phyloP scores from a whole-genome alignment of 2,113 vertebrate species.

The Chiloscyllium plagiosum region DNA sequence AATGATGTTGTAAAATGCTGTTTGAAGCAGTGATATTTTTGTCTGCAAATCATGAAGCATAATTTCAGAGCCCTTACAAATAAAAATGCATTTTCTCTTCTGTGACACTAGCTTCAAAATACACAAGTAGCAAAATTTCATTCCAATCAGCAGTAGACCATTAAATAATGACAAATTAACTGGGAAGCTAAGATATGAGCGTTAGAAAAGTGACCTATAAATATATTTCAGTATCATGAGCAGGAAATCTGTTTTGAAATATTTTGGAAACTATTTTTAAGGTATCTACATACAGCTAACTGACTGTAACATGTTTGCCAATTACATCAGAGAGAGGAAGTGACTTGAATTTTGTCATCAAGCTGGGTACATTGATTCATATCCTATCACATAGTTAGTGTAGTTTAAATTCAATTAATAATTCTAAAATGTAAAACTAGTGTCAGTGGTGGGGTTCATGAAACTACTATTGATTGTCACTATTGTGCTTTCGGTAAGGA shows the following conservation, averaged over 20 bases:
- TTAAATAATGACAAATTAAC: neutral
- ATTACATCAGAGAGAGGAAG: neutral
- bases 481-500: too few relatives aligned
- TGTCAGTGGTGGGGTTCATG: too few relatives aligned
- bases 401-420: too few relatives aligned
- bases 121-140: neutral
- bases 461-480: too few relatives aligned
- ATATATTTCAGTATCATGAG: neutral
- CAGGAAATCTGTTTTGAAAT: neutral
- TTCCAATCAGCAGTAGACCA: neutral
- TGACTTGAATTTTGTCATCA: too few relatives aligned
- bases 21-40: neutral
- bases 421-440: too few relatives aligned
- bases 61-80: neutral
- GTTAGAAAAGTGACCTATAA: neutral
- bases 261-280: neutral
- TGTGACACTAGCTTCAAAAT: neutral
- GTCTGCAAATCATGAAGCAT: neutral
- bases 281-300: neutral
- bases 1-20: neutral
- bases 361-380: too few relatives aligned
- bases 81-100: neutral
- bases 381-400: too few relatives aligned
- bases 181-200: too few relatives aligned
- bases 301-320: neutral